A percentile compares a stretch with the other conserved stretches of the same genome.
phyloP scores from a whole-genome alignment of 30 jellyfish, hydroid and myxozoan species.

The Aurelia sp. region DNA sequence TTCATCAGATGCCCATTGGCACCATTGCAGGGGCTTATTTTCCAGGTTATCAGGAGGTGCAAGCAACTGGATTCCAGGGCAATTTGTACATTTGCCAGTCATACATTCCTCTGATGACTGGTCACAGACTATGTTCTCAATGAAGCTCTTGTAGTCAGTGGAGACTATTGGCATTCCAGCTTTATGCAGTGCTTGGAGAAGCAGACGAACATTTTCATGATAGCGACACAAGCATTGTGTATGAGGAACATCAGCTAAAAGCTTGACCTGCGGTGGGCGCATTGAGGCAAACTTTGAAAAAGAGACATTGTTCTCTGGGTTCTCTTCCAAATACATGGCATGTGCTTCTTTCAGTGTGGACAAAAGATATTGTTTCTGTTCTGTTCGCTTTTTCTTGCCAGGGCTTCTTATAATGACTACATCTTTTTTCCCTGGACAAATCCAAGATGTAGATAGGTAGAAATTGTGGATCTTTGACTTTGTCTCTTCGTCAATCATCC shows the following conservation, averaged over 20 bases:
- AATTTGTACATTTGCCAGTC: background rate
- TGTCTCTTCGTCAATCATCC: conserved; percentile 9
- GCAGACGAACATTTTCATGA: conserved; percentile 12
- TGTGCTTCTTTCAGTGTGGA: conserved; percentile 8
- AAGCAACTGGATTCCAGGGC: conserved; percentile 12
- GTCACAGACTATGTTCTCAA: conserved; percentile 11
- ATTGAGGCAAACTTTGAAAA: conserved; percentile 11
- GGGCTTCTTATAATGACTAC: conserved; percentile 11
- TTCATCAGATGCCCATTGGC: conserved; percentile 7
- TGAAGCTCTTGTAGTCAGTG: conserved; percentile 10
- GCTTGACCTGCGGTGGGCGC: conserved; percentile 17
- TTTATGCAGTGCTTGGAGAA: conserved; percentile 11
- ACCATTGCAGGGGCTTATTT: conserved; percentile 16
- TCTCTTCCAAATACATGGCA: conserved; percentile 11
- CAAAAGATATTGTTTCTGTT: conserved; percentile 8
- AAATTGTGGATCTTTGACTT: conserved; percentile 3
- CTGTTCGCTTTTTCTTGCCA: conserved; percentile 13
- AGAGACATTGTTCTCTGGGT: conserved; percentile 1
- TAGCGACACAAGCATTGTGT: conserved; percentile 4
- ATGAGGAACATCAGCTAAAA: conserved; percentile 10
- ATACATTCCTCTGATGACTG: conserved; percentile 7
- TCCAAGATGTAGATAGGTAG: conserved; percentile 7
- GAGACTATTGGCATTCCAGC: conserved; percentile 14
- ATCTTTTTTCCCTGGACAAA: conserved; percentile 16
- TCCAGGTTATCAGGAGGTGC: conserved; percentile 13